A percentile compares a stretch with the other conserved stretches of the same genome.
Evolutionary conservation across 2,797 vertebrate genomes (phyloP).

Genomic region (Rhinoraja longicauda): DNA sequence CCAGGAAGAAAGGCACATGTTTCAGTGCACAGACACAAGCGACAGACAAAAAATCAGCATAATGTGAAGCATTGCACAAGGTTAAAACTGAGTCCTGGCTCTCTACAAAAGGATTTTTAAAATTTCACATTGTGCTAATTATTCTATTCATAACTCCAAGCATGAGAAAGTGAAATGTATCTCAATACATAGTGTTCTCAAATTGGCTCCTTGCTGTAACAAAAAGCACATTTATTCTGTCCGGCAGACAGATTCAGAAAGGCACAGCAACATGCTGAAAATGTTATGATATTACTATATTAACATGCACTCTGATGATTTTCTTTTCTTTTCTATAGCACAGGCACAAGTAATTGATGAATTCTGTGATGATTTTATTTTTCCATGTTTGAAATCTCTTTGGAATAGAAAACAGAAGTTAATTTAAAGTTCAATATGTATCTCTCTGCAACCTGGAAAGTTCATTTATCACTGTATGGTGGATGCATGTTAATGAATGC

Average conservation of each 20-base stretch:
- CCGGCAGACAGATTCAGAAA: conserved; percentile 7
- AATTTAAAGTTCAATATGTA: conserved; percentile 38
- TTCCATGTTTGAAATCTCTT: conserved; percentile 38
- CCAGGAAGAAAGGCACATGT: not conserved
- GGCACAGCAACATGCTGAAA: conserved; percentile 22
- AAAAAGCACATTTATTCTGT: conserved; percentile 22
- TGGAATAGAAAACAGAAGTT: conserved; percentile 35
- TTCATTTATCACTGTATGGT: conserved; percentile 31
- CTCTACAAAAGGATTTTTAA: not conserved
- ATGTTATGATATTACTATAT: conserved; percentile 36
- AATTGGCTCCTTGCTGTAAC: not conserved
- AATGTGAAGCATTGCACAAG: not conserved
- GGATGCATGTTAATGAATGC: conserved; percentile 27
- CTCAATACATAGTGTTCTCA: not conserved
- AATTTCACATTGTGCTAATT: not conserved
- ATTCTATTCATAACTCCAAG: not conserved
- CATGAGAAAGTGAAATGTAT: not conserved
- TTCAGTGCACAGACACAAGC: not conserved
- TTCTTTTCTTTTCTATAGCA: conserved; percentile 30
- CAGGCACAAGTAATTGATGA: conserved; percentile 30
- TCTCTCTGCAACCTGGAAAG: conserved; percentile 25
- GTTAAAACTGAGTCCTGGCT: not conserved
- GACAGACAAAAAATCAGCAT: not conserved
- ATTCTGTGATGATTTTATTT: conserved; percentile 38
- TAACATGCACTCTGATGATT: conserved; percentile 35